Percentiles rank a stretch among this genome's conserved stretches.
Conservation (phyloP, 2,113 vertebrate genomes). For the Pica pica region DNA sequence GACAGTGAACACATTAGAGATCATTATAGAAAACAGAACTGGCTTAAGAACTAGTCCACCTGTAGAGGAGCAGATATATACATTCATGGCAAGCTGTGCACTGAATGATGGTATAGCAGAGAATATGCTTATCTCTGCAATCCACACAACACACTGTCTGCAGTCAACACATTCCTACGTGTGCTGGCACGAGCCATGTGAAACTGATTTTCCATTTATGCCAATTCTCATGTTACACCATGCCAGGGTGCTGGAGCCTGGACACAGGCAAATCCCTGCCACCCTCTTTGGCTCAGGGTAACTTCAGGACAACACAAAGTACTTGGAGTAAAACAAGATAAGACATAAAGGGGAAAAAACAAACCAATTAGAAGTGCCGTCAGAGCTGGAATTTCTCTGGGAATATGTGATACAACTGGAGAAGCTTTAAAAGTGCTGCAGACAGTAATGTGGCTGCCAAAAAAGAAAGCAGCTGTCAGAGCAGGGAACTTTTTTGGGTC, state of each 20-base stretch:
- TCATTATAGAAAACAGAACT: constrained; percentile 1
- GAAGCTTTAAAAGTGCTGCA: constrained; percentile 12
- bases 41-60: background rate
- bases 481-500: background rate
- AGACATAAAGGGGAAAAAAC: background rate
- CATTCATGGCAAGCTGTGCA: background rate
- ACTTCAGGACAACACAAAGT: constrained; percentile 37
- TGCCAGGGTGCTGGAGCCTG: constrained; percentile 1
- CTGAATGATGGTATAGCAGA: background rate
- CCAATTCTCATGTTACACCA: constrained; percentile 8
- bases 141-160: background rate
- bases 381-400: constrained; percentile 21
- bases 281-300: constrained; percentile 18
- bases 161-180: constrained; percentile 20
- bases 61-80: background rate
- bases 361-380: background rate
- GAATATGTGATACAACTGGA: constrained; percentile 9
- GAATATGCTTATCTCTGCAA: constrained; percentile 38
- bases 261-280: constrained; percentile 15
- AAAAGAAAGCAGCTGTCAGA: constrained; percentile 31
- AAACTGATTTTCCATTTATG: constrained; percentile 47
- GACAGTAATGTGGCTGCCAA: background rate
- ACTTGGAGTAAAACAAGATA: constrained; percentile 22
- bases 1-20: background rate
- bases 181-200: background rate